Evolutionary conservation across 2,797 vertebrate species (phyloP), one percentile per base, ranked within the genome.

Genomic region (Pyrocephalus nanus): DNA sequence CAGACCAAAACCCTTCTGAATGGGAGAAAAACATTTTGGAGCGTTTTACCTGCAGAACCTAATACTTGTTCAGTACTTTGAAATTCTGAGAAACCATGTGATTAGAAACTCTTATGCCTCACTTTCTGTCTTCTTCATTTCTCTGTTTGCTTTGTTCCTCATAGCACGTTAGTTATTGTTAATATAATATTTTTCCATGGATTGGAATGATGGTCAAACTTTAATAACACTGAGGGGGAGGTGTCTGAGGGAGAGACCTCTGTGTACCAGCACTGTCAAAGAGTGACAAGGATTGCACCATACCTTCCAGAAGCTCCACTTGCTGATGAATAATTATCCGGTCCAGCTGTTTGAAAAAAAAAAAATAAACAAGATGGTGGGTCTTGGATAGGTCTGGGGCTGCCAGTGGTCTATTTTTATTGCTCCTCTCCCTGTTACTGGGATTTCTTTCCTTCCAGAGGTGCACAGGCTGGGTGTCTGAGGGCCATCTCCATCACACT

Each of bases 271-370:
- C 61, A 77, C 43, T 29, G 16, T 30, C 38, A 61, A 71, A 88
- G 34, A 36, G 15, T 16, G 17, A 65, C 17, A 67, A 64, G 29
- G 25, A 66, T 65, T 72, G 22, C 32, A 67, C 45, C 72, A 34
- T 97, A 99, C 99, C 99, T 99, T 99, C 99, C 61, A 99, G 97
- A 62, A 99, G 96, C 54, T 99, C 99, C 47, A 99, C 98, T 96
- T 99, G 99, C 97, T 99, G 99, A 97, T 99, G 99, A 97, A 99
- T 98, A 94, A 99, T 98, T 27, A 99, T 98, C 96, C 98, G 98
- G 96, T 99, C 99, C 97, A 99, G 96, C 99, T 99, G 94, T 91
- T 97, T 92, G 86, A 96, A 82, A 92, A 64, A 82, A 92, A 64
- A 47, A 54, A 19, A 61, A 94, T 7, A 86, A 89, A 50, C 47